Conservation (phyloP, 2,888 invertebrate species). For the Spatulosminthurus flaviceps region DNA sequence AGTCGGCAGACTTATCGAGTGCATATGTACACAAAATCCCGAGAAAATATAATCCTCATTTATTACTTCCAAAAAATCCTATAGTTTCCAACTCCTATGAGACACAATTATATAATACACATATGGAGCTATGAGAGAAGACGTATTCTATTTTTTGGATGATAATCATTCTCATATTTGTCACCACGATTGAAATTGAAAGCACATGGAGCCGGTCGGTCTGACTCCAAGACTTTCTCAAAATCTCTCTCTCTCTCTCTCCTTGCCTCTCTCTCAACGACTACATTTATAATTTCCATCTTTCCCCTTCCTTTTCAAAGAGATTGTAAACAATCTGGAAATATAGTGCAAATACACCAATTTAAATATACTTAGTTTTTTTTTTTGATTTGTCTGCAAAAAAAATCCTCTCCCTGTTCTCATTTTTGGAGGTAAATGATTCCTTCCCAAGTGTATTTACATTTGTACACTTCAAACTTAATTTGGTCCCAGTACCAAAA, state of each 20-base stretch:
- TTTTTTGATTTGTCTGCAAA: not conserved
- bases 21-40: too few relatives aligned
- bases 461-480: not conserved
- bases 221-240: conserved; percentile 3
- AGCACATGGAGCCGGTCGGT: conserved; percentile 16
- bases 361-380: too few relatives aligned
- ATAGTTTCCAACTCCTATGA: too few relatives aligned
- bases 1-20: too few relatives aligned
- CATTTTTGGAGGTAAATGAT: conserved; percentile 10
- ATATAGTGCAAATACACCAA: not conserved
- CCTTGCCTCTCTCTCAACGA: not conserved
- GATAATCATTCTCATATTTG: conserved; percentile 21
- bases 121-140: too few relatives aligned
- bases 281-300: conserved; percentile 22
- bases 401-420: not conserved
- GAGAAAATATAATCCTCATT: too few relatives aligned
- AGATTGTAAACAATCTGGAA: not conserved
- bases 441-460: not conserved
- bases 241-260: conserved; percentile 4
- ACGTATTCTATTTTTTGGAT: too few relatives aligned
- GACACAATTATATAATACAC: too few relatives aligned
- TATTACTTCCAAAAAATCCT: too few relatives aligned
- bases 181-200: conserved; percentile 20
- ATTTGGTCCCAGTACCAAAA: not conserved
- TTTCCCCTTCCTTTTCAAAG: not conserved